phyloP scores from a whole-genome alignment of 2,113 vertebrate genomes.

The Rattus norvegicus region DNA sequence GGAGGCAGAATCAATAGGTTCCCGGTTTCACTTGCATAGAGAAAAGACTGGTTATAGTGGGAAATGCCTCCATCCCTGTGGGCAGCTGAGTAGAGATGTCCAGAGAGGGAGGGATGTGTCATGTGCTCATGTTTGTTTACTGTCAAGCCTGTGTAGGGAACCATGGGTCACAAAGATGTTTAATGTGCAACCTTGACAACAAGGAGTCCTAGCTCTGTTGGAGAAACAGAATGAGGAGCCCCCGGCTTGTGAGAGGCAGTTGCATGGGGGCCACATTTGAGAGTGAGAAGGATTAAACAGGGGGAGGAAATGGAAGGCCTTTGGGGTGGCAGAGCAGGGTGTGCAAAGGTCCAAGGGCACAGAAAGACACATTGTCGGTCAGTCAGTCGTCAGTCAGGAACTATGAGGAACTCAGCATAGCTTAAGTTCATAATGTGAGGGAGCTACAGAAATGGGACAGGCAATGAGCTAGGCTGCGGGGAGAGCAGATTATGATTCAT shows the following conservation, averaged over 20 bases:
- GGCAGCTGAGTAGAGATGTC: not conserved
- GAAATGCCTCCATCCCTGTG: not conserved
- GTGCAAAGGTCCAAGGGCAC: not conserved
- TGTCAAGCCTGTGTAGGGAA: not conserved
- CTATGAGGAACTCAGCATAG: not conserved
- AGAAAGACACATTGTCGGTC: not conserved
- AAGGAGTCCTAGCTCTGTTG: not conserved
- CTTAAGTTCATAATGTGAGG: constrained; percentile 34
- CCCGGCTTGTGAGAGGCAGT: not conserved
- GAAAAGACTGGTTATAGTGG: not conserved
- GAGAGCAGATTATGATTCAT: not conserved
- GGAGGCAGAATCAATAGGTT: not conserved
- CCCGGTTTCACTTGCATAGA: not conserved
- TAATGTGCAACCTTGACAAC: not conserved
- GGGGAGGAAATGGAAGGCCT: not conserved
- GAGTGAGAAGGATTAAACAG: not conserved
- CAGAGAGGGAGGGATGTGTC: not conserved
- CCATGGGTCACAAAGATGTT: not conserved
- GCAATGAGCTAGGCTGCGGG: not conserved
- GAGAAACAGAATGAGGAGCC: not conserved
- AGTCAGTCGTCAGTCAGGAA: not conserved
- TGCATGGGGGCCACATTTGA: not conserved
- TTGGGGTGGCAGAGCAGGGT: not conserved
- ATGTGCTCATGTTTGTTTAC: not conserved
- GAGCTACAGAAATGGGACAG: not conserved